Percentiles rank a stretch among this genome's conserved stretches.
These are phyloP conservation scores for Polypedilum vanderplanki DNA, from an alignment of 1,140 invertebrate species.

Conservation along the genomic window DNA sequence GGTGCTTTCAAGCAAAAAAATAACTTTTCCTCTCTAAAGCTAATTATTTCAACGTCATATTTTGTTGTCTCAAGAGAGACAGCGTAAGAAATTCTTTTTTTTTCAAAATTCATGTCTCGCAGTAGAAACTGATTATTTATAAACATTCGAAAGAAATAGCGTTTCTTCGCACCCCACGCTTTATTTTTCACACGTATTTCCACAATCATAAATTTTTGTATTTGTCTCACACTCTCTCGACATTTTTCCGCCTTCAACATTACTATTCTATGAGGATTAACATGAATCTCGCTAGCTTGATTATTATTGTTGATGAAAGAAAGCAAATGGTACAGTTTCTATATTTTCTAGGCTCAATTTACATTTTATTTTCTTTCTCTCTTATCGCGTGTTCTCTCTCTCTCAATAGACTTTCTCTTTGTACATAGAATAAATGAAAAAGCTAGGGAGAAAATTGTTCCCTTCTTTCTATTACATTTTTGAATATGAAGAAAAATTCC, in stretches of 20 bases:
- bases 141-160: too few species aligned
- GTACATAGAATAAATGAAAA: too few species aligned
- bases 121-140: not conserved
- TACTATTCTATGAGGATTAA: not conserved
- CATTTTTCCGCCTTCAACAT: slow-evolving; percentile 10
- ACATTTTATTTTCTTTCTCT: not conserved
- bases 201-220: not conserved
- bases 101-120: not conserved
- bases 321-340: slow-evolving; percentile 3
- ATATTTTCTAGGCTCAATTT: not conserved
- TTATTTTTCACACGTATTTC: slow-evolving; percentile 16
- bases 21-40: not conserved
- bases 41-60: not conserved
- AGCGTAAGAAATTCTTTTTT: not conserved
- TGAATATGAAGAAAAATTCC: too few species aligned
- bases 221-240: not conserved
- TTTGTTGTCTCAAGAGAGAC: not conserved
- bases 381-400: too few species aligned
- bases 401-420: too few species aligned
- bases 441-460: too few species aligned
- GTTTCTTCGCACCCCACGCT: not conserved
- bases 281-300: not conserved
- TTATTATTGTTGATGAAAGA: slow-evolving; percentile 19
- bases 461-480: too few species aligned
- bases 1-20: not conserved